Base-by-base conservation (phyloP, 2,888 invertebrate species). In the Rhamnusium bicolor region DNA sequence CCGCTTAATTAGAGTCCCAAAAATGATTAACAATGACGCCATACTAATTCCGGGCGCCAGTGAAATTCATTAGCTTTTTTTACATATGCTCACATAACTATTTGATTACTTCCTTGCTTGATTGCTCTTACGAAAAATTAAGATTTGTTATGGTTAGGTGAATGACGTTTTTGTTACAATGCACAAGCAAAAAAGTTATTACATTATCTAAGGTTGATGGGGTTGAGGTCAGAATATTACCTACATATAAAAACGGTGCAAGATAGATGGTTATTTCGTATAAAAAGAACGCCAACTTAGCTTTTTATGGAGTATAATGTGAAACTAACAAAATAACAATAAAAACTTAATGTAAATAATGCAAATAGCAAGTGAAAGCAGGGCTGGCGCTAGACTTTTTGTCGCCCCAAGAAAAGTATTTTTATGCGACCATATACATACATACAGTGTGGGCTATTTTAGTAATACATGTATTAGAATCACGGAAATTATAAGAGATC, bases 121-220 rank as follows among this genome's bases (percentile, higher is more conserved):
- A 51, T 49, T 19, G 63, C 63, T 49, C 27, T 63, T 49, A 63
- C 63, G 63, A 63, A 63, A 61, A 63, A 63, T 63, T 27, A 18
- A 51, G 24, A 29, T 49, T 51, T 14, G 63, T 51, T 49, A 21
- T 29, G 63, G 63, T 63, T 51, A 49, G 40, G 40, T 40, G 40
- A 40, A n/a, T 40, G 40, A 40, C 40, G 40, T 40, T 40, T 40
- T 40, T 40, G 4, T 40, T 40, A 10, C 4, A n/a, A 12, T 12
- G 40, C n/a, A 27, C 12, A 61, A 40, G 18, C 29, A 61, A 32
- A 61, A 10, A 19, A 29, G 60, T 40, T 61, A 40, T 61, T 61
- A 32, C 32, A 32, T 19, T 19, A 40, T 61, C 32, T 61, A 19
- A 40, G 40, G 40, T 61, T 19, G 40, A 61, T 18, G 19, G 60